These are phyloP conservation scores for Drosophila bocqueti DNA, from an alignment of 1,140 invertebrate genomes.

Conservation along the genomic window DNA sequence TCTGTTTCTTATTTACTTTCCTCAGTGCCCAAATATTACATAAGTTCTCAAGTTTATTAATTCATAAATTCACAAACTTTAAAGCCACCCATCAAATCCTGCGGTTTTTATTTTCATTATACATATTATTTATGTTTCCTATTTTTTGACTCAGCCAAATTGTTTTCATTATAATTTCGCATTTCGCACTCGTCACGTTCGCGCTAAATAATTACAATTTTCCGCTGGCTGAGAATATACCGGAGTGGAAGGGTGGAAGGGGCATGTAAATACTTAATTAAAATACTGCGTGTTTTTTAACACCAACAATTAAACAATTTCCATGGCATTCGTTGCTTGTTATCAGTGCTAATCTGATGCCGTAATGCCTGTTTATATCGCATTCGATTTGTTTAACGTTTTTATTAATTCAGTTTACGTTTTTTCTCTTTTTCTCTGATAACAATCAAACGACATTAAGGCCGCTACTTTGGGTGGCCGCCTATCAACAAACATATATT, in stretches of 20 bases:
- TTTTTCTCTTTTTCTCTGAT: no score
- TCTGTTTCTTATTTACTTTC: background rate
- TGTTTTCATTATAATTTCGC: constrained; percentile 40
- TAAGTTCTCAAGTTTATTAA: background rate
- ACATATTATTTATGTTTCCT: constrained; percentile 2
- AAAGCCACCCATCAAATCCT: background rate
- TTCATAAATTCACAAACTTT: constrained; percentile 9
- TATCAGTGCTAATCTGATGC: constrained; percentile 45
- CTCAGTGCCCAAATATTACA: background rate
- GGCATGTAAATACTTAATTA: constrained; percentile 50
- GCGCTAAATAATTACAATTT: constrained; percentile 61
- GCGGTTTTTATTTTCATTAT: background rate
- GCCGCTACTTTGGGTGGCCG: background rate
- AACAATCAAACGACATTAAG: constrained; percentile 10
- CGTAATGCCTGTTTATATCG: constrained; percentile 3
- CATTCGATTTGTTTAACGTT: constrained; percentile 5
- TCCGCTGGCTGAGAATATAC: constrained; percentile 4
- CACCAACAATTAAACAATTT: constrained; percentile 26
- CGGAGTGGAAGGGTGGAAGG: background rate
- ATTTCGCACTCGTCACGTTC: constrained; percentile 60
- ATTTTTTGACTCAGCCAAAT: constrained; percentile 24
- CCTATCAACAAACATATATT: background rate
- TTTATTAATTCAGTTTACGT: constrained; percentile 1
- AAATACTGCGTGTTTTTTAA: constrained; percentile 32
- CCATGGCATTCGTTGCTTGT: constrained; percentile 12